Conservation (phyloP, 2,888 invertebrate genomes). For the Helleia helle region DNA sequence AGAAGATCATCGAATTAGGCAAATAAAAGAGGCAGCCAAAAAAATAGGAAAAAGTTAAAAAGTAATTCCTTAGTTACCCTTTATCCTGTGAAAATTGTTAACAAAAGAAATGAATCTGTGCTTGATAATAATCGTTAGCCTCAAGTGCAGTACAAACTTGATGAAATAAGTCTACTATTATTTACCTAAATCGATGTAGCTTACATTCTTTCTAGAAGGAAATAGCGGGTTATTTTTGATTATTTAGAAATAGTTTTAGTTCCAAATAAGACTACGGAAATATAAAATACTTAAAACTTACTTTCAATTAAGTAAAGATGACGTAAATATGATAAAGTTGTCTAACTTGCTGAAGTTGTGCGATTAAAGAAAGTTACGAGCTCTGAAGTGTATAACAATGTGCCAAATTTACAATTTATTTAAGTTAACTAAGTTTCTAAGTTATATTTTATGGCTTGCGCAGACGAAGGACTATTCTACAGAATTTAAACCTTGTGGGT, state of each 20-base stretch:
- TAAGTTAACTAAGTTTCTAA: slow-evolving; percentile 5
- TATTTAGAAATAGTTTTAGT: background rate
- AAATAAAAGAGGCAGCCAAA: background rate
- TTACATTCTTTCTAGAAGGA: background rate
- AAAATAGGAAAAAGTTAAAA: too few species aligned
- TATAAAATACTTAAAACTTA: background rate
- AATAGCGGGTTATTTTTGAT: background rate
- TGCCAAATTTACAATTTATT: slow-evolving; percentile 51
- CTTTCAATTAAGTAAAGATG: background rate
- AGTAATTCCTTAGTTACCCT: too few species aligned
- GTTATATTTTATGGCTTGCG: too few species aligned
- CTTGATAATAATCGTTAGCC: background rate
- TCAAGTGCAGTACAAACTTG: background rate
- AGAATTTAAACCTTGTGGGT: too few species aligned
- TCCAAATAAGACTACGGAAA: background rate
- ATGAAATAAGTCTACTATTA: background rate
- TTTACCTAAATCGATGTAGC: background rate
- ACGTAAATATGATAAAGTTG: background rate
- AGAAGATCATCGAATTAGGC: background rate
- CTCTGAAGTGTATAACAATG: slow-evolving; percentile 18
- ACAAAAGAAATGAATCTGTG: too few species aligned
- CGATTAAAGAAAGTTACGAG: background rate
- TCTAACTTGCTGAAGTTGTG: background rate
- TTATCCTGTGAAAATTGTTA: too few species aligned
- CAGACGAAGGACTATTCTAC: too few species aligned